Evolutionary conservation across 2,888 invertebrate genomes (phyloP).

Genomic region (Arctia plantaginis): DNA sequence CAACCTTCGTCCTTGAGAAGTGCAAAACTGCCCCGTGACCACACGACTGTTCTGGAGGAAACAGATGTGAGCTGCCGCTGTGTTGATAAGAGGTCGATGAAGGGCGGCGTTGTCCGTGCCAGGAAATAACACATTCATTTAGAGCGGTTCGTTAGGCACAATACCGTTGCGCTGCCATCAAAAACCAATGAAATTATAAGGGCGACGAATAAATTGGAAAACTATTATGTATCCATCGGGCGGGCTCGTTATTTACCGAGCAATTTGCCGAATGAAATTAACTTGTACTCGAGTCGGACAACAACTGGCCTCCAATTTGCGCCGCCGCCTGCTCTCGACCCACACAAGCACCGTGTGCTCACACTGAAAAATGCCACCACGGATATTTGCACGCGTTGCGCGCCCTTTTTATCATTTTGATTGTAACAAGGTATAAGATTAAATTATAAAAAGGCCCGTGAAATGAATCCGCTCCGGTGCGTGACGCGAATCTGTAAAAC

Average conservation of each 20-base stretch:
- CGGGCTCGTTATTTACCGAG: slow-evolving; percentile 51
- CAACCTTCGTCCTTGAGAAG: background rate
- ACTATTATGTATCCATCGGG: slow-evolving; percentile 52
- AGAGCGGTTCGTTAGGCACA: slow-evolving; percentile 52
- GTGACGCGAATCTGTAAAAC: slow-evolving; percentile 51
- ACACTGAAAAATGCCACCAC: slow-evolving; percentile 21
- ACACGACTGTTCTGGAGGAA: background rate
- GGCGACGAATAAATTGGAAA: slow-evolving; percentile 53
- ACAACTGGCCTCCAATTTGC: slow-evolving; percentile 48
- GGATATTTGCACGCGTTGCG: slow-evolving; percentile 24
- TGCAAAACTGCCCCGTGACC: background rate
- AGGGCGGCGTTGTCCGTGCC: background rate
- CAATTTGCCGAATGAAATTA: slow-evolving; percentile 55
- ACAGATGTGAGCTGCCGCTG: background rate
- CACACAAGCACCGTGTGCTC: background rate
- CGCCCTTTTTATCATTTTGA: slow-evolving; percentile 63
- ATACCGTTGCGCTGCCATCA: slow-evolving; percentile 44
- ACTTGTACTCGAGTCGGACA: slow-evolving; percentile 39
- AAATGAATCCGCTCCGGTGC: slow-evolving; percentile 65
- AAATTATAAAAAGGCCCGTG: slow-evolving; percentile 71
- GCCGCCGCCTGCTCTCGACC: background rate
- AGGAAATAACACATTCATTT: slow-evolving; percentile 50
- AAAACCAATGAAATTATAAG: slow-evolving; percentile 57
- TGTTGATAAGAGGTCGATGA: background rate
- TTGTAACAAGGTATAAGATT: slow-evolving; percentile 70